phyloP scores from a whole-genome alignment of 2,888 invertebrate species.

The Dynastes grantii region DNA sequence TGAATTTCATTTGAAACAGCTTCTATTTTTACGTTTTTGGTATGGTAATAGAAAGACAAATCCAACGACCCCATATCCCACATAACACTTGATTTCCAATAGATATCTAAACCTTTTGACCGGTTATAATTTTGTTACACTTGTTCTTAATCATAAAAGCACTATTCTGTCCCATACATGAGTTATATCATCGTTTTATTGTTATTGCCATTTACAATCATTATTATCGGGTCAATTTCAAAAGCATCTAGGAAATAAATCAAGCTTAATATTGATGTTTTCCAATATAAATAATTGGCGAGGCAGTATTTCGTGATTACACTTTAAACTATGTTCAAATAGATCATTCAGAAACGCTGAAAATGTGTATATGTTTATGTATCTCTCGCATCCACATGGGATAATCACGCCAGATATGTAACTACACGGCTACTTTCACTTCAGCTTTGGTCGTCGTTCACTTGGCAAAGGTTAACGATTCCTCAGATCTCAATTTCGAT shows the following conservation, averaged over 20 bases:
- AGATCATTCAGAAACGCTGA: conserved; percentile 3
- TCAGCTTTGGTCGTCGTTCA: conserved; percentile 12
- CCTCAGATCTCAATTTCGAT: conserved; percentile 38
- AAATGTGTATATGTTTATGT: not conserved
- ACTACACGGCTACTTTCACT: conserved; percentile 29
- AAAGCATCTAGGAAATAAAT: conserved; percentile 5
- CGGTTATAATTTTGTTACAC: no score
- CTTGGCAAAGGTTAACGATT: conserved; percentile 43
- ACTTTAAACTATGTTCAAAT: conserved; percentile 15
- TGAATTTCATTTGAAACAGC: no score
- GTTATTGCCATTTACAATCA: conserved; percentile 6
- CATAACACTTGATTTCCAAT: no score
- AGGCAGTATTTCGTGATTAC: conserved; percentile 23
- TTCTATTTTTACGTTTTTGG: no score
- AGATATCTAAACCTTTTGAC: no score
- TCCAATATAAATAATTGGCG: conserved; percentile 24
- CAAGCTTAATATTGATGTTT: conserved; percentile 7
- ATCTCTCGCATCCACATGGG: not conserved
- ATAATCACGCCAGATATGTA: not conserved
- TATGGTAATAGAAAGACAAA: no score
- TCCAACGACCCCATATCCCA: no score
- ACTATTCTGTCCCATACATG: not conserved
- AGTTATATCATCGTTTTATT: not conserved
- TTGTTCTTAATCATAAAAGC: not conserved
- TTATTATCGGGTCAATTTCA: conserved; percentile 10